Conservation (phyloP, 2,113 vertebrate genomes). For the Indicator maculatus region DNA sequence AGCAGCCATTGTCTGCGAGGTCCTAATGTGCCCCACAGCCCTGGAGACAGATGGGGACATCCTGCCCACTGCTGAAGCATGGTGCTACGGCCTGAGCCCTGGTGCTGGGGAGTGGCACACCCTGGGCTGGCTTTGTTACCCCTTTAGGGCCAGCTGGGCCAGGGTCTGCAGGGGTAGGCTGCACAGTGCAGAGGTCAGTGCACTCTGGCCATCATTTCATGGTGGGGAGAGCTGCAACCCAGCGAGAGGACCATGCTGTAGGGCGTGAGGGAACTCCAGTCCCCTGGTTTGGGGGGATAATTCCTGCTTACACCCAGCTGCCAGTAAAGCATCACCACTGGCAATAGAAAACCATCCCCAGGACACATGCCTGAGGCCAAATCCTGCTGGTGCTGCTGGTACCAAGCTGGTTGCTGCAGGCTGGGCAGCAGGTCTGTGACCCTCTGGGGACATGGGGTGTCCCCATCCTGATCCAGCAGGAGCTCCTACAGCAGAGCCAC, state of each 20-base stretch:
- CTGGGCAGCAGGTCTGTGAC: background rate
- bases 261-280: rapidly evolving
- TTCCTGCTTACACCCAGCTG: background rate
- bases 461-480: background rate
- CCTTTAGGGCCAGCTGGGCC: background rate
- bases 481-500: rapidly evolving
- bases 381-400: background rate
- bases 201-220: background rate
- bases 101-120: rapidly evolving
- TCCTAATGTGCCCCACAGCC: background rate
- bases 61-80: rapidly evolving
- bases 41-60: rapidly evolving
- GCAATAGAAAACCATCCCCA: background rate
- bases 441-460: rapidly evolving
- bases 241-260: background rate
- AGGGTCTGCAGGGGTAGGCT: background rate
- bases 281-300: background rate
- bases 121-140: background rate
- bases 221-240: background rate
- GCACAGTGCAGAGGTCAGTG: background rate
- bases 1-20: rapidly evolving
- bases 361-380: background rate
- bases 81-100: rapidly evolving
- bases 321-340: background rate
- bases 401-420: background rate